Conservation (phyloP, 1,140 invertebrate species). For the Charaxes varanes region DNA sequence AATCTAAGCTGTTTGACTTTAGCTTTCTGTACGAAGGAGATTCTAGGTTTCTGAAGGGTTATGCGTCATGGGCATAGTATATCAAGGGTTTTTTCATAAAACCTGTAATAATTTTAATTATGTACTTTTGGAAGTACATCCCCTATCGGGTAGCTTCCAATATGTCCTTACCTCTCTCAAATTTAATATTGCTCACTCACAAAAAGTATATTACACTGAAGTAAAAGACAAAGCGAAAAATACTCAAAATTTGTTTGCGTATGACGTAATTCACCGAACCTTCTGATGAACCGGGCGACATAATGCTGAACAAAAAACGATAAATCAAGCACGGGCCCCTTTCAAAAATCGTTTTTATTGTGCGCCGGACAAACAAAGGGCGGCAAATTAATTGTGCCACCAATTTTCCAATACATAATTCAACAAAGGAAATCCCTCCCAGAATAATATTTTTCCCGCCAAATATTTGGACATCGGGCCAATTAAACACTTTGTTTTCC, state of each 20-base stretch:
- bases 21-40: too few relatives aligned
- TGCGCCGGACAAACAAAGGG: conserved; percentile 16
- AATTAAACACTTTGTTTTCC: conserved; percentile 14
- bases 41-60: too few relatives aligned
- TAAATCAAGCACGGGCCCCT: conserved; percentile 12
- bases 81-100: too few relatives aligned
- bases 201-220: too few relatives aligned
- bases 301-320: conserved; percentile 14
- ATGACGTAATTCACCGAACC: conserved; percentile 4
- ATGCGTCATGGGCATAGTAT: too few relatives aligned
- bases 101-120: too few relatives aligned
- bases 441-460: conserved; percentile 1
- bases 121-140: too few relatives aligned
- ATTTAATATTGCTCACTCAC: too few relatives aligned
- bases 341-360: conserved; percentile 18
- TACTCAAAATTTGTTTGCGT: conserved; percentile 1
- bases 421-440: conserved; percentile 9
- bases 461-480: conserved; percentile 3
- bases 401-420: conserved; percentile 20
- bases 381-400: conserved; percentile 18
- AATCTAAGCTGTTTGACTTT: too few relatives aligned
- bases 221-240: background rate
- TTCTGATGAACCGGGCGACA: background rate
- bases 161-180: too few relatives aligned
- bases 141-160: too few relatives aligned